Evolutionary conservation across 2,113 vertebrate genomes (phyloP), one percentile per base, ranked within the genome.

Genomic region (Myotis davidii): DNA sequence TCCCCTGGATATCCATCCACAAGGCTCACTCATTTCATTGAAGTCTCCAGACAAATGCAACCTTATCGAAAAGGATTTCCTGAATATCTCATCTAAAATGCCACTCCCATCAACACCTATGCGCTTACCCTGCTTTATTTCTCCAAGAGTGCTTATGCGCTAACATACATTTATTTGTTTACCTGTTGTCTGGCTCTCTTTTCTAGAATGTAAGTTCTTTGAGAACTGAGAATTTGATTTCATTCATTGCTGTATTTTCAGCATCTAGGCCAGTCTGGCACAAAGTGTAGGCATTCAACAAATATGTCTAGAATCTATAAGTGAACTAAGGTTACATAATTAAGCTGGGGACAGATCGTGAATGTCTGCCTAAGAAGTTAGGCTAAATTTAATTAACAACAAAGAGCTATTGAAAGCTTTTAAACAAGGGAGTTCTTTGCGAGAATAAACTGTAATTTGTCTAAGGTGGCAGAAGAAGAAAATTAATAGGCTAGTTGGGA

Each of bases 301-400:
- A 79, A 34, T 83, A 90, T 87, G 93, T 95, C 72, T 95, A 85
- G 56, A 85, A 52, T 59, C 50, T 77, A 0, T 69, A 59, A 74
- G 23, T 85, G 72, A 87, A 96, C 48, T 61, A 37, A n/a, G 34
- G 20, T 20, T 93, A 29, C 0, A 12, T 6, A 56, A 67, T 81
- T 50, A 90, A 37, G 17, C 37, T 54, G 69, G 64, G 61, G 6
- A 45, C 52, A 61, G 39, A 87, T 74, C 20, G 34, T 17, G 21
- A 64, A 77, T 82, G 14, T 92, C 64, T 54, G 25, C 23, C 72
- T 79, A 83, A 54, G 69, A 90, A 65, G 70, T 74, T 81, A 45
- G 23, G 56, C 70, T 95, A 64, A 34, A 76, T 74, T 69, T 69
- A 20, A 34, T 34, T 23, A 77, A 48, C 16, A 86, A 5, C n/a